Conservation (phyloP, 2,113 vertebrate species). For the Neopipo cinnamomea region DNA sequence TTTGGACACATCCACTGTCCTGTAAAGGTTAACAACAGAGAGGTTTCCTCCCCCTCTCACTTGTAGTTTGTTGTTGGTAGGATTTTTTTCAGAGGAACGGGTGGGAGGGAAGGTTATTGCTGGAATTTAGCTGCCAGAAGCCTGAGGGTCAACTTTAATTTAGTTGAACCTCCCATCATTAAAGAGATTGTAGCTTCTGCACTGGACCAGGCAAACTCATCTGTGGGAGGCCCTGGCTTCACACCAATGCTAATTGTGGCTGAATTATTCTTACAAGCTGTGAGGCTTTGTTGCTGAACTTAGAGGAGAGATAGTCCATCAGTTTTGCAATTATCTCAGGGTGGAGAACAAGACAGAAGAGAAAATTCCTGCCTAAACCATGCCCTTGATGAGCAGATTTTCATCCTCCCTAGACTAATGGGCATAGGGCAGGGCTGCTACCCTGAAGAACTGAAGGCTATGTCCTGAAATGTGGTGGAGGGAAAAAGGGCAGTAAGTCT, state of each 20-base stretch:
- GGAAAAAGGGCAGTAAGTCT: not conserved
- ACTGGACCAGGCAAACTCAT: slow-evolving; percentile 3
- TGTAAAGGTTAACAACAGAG: slow-evolving; percentile 74
- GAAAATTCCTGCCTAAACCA: not conserved
- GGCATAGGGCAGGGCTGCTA: not conserved
- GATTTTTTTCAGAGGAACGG: slow-evolving; percentile 33
- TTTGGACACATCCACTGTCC: slow-evolving; percentile 74
- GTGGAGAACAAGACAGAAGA: not conserved
- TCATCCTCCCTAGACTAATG: not conserved
- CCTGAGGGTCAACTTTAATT: slow-evolving; percentile 56
- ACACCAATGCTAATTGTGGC: slow-evolving; percentile 18
- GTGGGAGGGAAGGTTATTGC: slow-evolving; percentile 47
- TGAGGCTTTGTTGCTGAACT: slow-evolving; percentile 9
- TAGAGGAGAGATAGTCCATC: slow-evolving; percentile 4
- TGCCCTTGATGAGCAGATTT: not conserved
- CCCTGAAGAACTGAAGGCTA: not conserved
- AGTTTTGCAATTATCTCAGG: not conserved
- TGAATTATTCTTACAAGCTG: slow-evolving; percentile 29
- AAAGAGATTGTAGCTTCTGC: slow-evolving; percentile 50
- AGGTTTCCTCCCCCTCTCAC: slow-evolving; percentile 64
- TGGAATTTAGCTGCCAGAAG: slow-evolving; percentile 54
- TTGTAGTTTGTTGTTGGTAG: slow-evolving; percentile 60
- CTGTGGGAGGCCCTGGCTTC: slow-evolving; percentile 59
- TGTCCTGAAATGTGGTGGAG: not conserved
- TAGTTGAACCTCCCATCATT: slow-evolving; percentile 44